phyloP scores from a whole-genome alignment of 2,113 vertebrate genomes.

The Coryphaenoides rupestris region DNA sequence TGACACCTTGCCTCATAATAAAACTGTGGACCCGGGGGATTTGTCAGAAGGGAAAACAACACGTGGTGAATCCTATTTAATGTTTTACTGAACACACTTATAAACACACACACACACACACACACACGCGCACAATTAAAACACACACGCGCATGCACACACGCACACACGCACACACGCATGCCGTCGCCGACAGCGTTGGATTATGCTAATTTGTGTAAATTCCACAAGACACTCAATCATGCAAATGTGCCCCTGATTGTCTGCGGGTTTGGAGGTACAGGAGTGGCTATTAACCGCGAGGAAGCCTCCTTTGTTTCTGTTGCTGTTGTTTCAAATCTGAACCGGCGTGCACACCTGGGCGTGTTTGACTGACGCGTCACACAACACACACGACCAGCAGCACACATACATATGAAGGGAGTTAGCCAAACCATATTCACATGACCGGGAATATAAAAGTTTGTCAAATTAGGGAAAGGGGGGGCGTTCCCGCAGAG shows the following conservation, averaged over 20 bases:
- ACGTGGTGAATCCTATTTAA: slow-evolving; percentile 30
- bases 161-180: slow-evolving; percentile 12
- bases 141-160: neutral
- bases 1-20: slow-evolving; percentile 27
- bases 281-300: slow-evolving; percentile 35
- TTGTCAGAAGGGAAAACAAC: slow-evolving; percentile 44
- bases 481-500: too few relatives aligned
- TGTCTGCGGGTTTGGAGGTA: slow-evolving; percentile 34
- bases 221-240: slow-evolving; percentile 37
- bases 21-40: slow-evolving; percentile 40
- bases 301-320: slow-evolving; percentile 6
- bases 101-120: slow-evolving; percentile 1
- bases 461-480: too few relatives aligned
- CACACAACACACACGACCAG: too few relatives aligned
- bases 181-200: slow-evolving; percentile 1
- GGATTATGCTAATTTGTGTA: slow-evolving; percentile 47
- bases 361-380: too few relatives aligned
- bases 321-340: neutral
- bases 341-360: neutral
- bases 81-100: slow-evolving; percentile 15
- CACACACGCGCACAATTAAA: slow-evolving; percentile 11
- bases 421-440: too few relatives aligned
- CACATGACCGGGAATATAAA: too few relatives aligned
- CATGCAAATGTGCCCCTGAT: slow-evolving; percentile 40
- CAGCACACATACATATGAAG: too few relatives aligned